Evolutionary conservation across 2,797 vertebrate species (phyloP).

Genomic region (Phylloscopus collybita): DNA sequence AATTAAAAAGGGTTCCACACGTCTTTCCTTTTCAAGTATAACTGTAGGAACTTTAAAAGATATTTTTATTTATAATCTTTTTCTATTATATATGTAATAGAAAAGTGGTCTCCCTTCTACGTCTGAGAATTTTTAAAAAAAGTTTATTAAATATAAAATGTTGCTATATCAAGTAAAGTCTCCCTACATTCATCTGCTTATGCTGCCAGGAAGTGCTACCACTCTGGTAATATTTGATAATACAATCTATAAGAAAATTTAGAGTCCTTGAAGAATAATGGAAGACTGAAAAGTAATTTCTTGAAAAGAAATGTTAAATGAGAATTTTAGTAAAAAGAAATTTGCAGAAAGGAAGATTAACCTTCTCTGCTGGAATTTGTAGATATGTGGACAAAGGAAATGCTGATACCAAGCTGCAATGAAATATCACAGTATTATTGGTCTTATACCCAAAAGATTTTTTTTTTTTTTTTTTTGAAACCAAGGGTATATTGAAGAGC

Average conservation of each 20-base stretch:
- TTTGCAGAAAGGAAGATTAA: background rate
- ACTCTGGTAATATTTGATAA: background rate
- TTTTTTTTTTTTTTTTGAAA: conserved; percentile 14
- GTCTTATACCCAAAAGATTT: background rate
- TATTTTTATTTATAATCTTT: conserved; percentile 46
- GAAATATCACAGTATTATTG: background rate
- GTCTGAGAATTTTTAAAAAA: conserved; percentile 10
- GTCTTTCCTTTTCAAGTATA: background rate
- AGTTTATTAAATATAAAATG: conserved; percentile 21
- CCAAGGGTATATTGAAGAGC: background rate
- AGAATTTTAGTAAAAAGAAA: background rate
- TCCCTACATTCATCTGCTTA: conserved; percentile 23
- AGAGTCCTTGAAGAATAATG: background rate
- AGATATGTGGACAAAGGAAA: background rate
- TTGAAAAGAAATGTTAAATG: background rate
- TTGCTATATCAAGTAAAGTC: conserved; percentile 34
- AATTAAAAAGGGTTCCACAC: background rate
- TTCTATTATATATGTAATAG: conserved; percentile 18
- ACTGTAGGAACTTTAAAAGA: background rate
- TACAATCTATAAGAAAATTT: background rate
- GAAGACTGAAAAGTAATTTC: background rate
- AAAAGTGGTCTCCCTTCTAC: conserved; percentile 37
- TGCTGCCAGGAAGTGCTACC: background rate
- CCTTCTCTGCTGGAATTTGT: background rate
- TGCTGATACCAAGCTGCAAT: background rate